Evolutionary conservation across 2,888 invertebrate genomes (phyloP), one percentile per base, ranked within the genome.

Genomic region (Agrotis clavis): DNA sequence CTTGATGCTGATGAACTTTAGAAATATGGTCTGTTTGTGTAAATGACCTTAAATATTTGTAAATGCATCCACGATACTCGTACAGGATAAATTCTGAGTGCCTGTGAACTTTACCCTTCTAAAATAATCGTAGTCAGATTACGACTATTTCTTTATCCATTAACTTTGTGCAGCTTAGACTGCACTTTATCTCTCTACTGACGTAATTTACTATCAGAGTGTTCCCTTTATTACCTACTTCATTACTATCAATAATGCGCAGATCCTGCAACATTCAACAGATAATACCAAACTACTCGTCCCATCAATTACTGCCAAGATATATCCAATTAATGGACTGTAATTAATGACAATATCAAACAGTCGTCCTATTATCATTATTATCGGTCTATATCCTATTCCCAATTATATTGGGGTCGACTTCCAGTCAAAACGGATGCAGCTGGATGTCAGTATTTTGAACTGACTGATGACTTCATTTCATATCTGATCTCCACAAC

Each of bases 281-380:
- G 30, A 56, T 16, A 41, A 77, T 54, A 74, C 66, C 78, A 63
- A 16, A 5, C 25, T 4, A 19, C 50, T 30, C 35, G 63, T 50
- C 13, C 9, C 35, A 64, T 30, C 14, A 45, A 74, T 64, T 67
- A 53, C 48, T 67, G 54, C 56, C 60, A 57, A 61, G 41, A 51
- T 67, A 76, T 68, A 62, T 30, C 47, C 41, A 71, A 71, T 80
- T 76, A 80, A 76, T 21, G n/a, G 16, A 66, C 63, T 50, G 57
- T 81, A 77, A 80, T 79, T 25, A 77, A 77, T 64, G 64, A 64
- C 66, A 71, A 19, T 51, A 66, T 62, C 41, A 50, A 41, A 64
- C 74, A 68, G 68, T 79, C n/a, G 35, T n/a, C 35, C 1, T 30
- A 41, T 13, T 35, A 57, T 57, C 56, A 6, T 14, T 41, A 57